Percentiles rank a stretch among this genome's conserved stretches.
These are phyloP conservation scores for Andrena minutula DNA, from an alignment of 2,888 invertebrate species.

Conservation along the genomic window DNA sequence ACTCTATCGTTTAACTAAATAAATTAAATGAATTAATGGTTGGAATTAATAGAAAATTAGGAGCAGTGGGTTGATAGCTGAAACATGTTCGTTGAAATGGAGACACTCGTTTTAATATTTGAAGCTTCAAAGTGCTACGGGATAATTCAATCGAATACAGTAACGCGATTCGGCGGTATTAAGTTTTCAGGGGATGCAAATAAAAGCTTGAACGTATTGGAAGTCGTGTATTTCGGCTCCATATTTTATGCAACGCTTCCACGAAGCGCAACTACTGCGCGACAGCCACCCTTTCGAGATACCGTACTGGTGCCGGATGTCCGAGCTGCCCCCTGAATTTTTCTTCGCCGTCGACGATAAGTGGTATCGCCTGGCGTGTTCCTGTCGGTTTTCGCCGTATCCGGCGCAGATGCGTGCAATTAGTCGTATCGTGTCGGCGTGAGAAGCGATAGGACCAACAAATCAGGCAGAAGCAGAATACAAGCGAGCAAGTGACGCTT, in stretches of 20 bases:
- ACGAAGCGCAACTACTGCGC: not conserved
- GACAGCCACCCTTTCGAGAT: constrained; percentile 19
- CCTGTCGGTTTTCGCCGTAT: constrained; percentile 39
- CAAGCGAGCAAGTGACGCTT: not conserved
- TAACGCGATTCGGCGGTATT: not conserved
- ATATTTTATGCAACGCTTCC: not conserved
- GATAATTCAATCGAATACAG: not conserved
- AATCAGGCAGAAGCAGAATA: not conserved
- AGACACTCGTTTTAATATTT: not conserved
- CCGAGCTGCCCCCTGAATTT: constrained; percentile 6
- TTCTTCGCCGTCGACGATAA: constrained; percentile 38
- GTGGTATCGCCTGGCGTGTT: constrained; percentile 28
- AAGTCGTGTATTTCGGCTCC: not conserved
- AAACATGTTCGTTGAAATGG: not conserved
- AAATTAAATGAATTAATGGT: too few relatives aligned
- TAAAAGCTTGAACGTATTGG: not conserved
- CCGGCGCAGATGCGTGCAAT: constrained; percentile 22
- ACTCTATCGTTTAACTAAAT: too few relatives aligned
- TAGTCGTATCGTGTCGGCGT: not conserved
- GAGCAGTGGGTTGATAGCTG: not conserved
- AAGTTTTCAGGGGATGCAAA: not conserved
- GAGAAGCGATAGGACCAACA: not conserved
- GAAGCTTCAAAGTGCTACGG: not conserved
- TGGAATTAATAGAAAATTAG: not conserved
- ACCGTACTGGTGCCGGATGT: constrained; percentile 32